Percentiles rank a stretch among this genome's conserved stretches.
Evolutionary conservation across 2,113 vertebrate species (phyloP).

Genomic region (Madoqua kirkii): DNA sequence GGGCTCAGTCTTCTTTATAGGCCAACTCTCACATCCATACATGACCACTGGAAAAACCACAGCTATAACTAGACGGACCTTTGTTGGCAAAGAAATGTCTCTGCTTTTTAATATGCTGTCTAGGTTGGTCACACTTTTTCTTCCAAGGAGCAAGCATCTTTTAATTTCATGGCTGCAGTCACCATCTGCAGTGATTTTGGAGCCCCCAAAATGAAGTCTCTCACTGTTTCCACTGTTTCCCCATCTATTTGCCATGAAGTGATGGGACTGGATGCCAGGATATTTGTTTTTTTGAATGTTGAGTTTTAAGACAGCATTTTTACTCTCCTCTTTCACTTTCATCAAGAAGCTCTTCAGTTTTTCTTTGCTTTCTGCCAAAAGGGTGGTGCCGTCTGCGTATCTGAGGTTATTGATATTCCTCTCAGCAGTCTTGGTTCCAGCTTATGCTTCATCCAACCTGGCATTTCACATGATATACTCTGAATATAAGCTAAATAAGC

Average conservation of each 20-base stretch:
- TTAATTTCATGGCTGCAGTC: not conserved
- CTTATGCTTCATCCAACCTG: not conserved
- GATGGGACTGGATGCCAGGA: not conserved
- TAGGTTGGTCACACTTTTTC: not conserved
- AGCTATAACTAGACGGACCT: not conserved
- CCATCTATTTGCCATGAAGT: not conserved
- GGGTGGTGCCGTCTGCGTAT: not conserved
- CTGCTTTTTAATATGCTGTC: not conserved
- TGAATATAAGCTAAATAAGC: not conserved
- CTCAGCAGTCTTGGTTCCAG: not conserved
- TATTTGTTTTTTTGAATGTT: not conserved
- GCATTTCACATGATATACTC: not conserved
- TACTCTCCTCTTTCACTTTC: not conserved
- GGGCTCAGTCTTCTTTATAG: not conserved
- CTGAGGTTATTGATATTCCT: not conserved
- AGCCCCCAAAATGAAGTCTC: not conserved
- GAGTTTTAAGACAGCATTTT: not conserved
- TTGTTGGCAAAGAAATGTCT: not conserved
- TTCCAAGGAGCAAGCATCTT: not conserved
- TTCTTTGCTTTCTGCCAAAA: not conserved
- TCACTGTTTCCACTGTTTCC: not conserved
- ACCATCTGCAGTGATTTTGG: not conserved
- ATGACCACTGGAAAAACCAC: not conserved
- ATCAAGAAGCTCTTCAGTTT: not conserved
- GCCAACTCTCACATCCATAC: not conserved